These are phyloP conservation scores for Cryptocephalus primarius DNA, from an alignment of 2,888 invertebrate species.

Conservation along the genomic window DNA sequence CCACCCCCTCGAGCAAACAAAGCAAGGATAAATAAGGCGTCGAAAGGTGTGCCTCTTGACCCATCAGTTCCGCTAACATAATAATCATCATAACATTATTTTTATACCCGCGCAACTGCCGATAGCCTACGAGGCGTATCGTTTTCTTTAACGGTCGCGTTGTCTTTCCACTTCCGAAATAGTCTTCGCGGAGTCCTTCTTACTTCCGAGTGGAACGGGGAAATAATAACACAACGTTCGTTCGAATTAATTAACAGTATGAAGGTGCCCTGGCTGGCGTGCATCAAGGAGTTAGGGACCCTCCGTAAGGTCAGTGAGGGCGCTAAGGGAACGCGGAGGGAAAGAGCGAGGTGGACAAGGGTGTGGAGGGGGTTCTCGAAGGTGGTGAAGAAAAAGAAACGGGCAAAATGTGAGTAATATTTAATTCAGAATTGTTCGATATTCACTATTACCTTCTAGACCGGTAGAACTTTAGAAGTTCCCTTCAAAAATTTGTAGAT, in stretches of 20 bases:
- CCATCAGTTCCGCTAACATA: too few species aligned
- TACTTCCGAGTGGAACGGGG: too few species aligned
- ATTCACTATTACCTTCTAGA: too few species aligned
- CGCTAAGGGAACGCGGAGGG: constrained; percentile 5
- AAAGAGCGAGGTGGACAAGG: constrained; percentile 10
- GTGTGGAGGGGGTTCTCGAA: constrained; percentile 9
- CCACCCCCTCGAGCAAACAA: too few species aligned
- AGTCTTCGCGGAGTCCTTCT: too few species aligned
- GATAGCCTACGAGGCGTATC: constrained; percentile 3
- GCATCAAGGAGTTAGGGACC: constrained; percentile 15
- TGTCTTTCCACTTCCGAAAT: too few species aligned
- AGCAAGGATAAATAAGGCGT: too few species aligned
- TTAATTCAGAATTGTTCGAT: not conserved
- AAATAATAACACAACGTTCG: too few species aligned
- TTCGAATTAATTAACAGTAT: constrained; percentile 9
- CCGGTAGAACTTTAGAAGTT: too few species aligned
- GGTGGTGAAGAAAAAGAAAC: constrained; percentile 1
- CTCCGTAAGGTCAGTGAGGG: constrained; percentile 7
- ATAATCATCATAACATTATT: too few species aligned
- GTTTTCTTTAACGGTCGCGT: not conserved
- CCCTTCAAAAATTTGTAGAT: too few species aligned
- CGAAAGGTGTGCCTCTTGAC: too few species aligned
- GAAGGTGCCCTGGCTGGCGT: constrained; percentile 26
- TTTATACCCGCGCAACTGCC: not conserved
- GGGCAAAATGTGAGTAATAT: not conserved